Conservation (phyloP, 2,113 vertebrate species). For the Dunckerocampus dactyliophorus region DNA sequence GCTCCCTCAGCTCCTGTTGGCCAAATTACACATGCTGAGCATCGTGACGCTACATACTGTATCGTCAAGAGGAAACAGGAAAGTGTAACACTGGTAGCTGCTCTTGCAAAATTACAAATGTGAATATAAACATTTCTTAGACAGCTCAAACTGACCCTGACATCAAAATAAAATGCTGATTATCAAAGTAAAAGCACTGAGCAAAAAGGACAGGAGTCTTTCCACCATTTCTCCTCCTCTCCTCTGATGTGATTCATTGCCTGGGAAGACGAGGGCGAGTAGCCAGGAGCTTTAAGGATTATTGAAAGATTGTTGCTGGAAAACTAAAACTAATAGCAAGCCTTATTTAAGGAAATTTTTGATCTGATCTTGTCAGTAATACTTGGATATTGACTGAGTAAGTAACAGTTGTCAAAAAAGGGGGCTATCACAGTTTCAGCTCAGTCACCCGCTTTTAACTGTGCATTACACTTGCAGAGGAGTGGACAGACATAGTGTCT, state of each 20-base stretch:
- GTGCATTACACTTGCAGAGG: not conserved
- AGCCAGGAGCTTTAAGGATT: constrained; percentile 1
- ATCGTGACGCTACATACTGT: not conserved
- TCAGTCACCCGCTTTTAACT: not conserved
- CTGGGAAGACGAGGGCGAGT: not conserved
- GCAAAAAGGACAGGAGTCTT: not conserved
- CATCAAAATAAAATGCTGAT: too few species aligned
- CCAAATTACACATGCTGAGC: not conserved
- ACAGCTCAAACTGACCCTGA: too few species aligned
- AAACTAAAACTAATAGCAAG: not conserved
- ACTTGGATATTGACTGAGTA: not conserved
- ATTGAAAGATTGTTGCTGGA: not conserved
- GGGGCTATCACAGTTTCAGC: not conserved
- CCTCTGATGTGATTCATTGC: not conserved
- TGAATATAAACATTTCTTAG: too few species aligned
- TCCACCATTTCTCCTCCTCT: not conserved
- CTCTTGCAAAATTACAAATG: too few species aligned
- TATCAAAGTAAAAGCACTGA: too few species aligned
- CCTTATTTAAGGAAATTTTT: not conserved
- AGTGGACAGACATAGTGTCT: constrained; percentile 1
- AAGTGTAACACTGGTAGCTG: not conserved
- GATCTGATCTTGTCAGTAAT: not conserved
- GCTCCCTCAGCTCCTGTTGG: constrained; percentile 86
- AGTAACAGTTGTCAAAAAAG: not conserved
- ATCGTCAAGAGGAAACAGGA: not conserved